These are phyloP conservation scores for Merodon equestris DNA, from an alignment of 2,888 invertebrate species.

Conservation along the genomic window DNA sequence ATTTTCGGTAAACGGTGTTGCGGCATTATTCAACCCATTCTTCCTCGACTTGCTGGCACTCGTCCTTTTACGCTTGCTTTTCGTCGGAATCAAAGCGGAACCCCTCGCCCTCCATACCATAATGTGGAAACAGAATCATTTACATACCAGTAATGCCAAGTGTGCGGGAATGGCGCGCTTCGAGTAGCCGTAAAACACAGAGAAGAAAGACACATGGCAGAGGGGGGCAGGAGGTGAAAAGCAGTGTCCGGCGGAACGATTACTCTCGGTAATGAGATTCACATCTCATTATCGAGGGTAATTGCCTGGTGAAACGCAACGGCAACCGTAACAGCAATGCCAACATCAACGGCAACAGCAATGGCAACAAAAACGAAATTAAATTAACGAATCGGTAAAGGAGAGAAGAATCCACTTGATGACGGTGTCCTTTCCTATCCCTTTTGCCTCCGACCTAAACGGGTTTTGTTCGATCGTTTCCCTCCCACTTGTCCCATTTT, in stretches of 20 bases:
- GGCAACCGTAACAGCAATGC: constrained; percentile 22
- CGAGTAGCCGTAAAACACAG: too few species aligned
- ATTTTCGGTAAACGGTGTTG: constrained; percentile 61
- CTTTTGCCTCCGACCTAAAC: too few species aligned
- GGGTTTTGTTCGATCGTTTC: too few species aligned
- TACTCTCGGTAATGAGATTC: constrained; percentile 66
- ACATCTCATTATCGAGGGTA: constrained; percentile 69
- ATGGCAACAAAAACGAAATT: constrained; percentile 64
- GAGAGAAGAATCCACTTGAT: background rate
- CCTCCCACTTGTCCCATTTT: background rate
- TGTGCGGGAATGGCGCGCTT: background rate
- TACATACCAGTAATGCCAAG: constrained; percentile 38
- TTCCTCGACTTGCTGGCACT: background rate
- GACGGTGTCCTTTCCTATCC: background rate
- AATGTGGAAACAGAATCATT: constrained; percentile 63
- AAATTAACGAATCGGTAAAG: constrained; percentile 62
- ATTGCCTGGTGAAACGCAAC: constrained; percentile 69
- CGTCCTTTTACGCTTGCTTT: too few species aligned
- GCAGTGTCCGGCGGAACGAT: constrained; percentile 58
- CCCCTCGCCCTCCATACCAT: constrained; percentile 37
- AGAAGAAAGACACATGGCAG: background rate
- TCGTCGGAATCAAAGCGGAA: background rate
- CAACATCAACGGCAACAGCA: constrained; percentile 17
- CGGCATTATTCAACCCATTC: constrained; percentile 12
- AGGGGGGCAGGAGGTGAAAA: background rate